Percentiles rank a stretch among this genome's conserved stretches.
These are phyloP conservation scores for Terrapene triunguis DNA, from an alignment of 2,113 vertebrate species.

Conservation along the genomic window DNA sequence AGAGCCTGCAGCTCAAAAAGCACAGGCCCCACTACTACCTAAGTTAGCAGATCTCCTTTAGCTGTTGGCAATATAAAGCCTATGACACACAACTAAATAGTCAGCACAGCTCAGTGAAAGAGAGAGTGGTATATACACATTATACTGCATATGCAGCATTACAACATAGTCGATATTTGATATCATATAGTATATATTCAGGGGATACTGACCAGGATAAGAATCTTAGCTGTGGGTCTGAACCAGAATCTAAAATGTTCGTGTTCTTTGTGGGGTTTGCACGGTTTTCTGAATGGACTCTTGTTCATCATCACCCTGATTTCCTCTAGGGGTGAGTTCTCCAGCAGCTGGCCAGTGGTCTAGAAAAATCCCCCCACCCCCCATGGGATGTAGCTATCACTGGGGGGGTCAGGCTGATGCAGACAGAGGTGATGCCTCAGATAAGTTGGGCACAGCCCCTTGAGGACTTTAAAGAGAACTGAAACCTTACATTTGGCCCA, in stretches of 20 bases:
- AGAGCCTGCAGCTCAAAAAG: rapidly evolving
- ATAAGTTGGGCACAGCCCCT: neutral
- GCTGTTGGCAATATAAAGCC: neutral
- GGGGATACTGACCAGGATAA: neutral
- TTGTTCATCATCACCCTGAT: neutral
- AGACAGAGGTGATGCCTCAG: neutral
- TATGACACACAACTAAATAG: neutral
- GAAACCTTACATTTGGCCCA: neutral
- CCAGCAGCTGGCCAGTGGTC: neutral
- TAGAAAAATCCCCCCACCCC: neutral
- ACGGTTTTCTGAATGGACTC: neutral
- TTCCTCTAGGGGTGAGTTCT: neutral
- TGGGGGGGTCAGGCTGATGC: neutral
- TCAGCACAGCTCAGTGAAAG: neutral
- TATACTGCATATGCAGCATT: rapidly evolving
- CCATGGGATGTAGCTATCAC: neutral
- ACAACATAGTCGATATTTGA: neutral
- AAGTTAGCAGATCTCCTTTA: neutral
- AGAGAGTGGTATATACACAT: neutral
- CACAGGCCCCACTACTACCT: neutral
- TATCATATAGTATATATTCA: rapidly evolving
- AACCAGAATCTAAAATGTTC: neutral
- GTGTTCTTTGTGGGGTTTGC: neutral
- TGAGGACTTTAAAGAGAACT: neutral
- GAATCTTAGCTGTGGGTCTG: neutral